Evolutionary conservation across 2,888 invertebrate species (phyloP).

Genomic region (Pomacea canaliculata): DNA sequence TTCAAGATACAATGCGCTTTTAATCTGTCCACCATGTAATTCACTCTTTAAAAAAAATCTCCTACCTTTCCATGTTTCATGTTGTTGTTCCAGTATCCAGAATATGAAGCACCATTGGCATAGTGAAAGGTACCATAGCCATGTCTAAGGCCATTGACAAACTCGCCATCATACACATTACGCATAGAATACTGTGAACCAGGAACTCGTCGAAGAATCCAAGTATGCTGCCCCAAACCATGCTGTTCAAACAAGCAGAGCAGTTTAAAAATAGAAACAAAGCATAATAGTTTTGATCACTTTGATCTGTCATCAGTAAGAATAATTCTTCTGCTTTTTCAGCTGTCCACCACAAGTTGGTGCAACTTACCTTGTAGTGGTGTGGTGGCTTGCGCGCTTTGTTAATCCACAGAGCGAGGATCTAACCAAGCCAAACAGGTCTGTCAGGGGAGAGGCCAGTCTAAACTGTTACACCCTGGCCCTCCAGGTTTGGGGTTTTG

Average conservation of each 20-base stretch:
- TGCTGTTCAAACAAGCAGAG: conserved; percentile 50
- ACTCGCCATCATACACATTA: conserved; percentile 69
- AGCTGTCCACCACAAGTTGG: no score
- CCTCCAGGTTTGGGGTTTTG: no score
- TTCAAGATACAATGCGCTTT: no score
- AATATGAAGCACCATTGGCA: conserved; percentile 70
- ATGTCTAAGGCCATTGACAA: conserved; percentile 65
- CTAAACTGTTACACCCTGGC: no score
- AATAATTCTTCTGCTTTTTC: no score
- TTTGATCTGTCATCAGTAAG: no score
- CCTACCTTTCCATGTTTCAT: conserved; percentile 69
- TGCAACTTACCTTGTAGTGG: no score
- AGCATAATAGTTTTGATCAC: background rate
- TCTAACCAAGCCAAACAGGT: no score
- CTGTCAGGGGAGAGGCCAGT: no score
- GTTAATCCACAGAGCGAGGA: no score
- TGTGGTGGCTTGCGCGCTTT: no score
- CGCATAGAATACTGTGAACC: conserved; percentile 68
- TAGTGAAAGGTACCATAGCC: conserved; percentile 69
- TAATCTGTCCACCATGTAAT: background rate
- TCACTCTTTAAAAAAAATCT: background rate
- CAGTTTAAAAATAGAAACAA: background rate
- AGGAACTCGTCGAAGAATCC: conserved; percentile 64
- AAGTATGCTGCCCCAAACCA: conserved; percentile 69
- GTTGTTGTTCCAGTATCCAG: conserved; percentile 69